phyloP scores from a whole-genome alignment of 2,888 invertebrate species.

The Neoscelio sp. region DNA sequence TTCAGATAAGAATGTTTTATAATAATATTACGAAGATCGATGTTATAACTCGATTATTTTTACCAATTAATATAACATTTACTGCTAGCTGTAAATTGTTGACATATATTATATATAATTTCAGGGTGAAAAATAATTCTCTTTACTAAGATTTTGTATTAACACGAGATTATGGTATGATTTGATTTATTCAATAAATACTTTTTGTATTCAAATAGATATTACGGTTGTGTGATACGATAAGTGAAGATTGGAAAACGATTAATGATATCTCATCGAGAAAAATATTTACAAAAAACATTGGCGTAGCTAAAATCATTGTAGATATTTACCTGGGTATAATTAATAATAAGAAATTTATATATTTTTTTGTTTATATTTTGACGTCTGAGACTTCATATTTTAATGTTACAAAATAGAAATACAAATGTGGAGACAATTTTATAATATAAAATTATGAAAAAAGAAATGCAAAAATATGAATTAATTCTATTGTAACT shows the following conservation, averaged over 20 bases:
- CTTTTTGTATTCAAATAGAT: neutral
- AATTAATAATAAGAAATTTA: too few species aligned
- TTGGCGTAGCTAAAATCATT: neutral
- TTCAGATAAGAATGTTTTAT: neutral
- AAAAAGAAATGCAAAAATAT: too few species aligned
- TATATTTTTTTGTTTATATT: too few species aligned
- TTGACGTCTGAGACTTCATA: too few species aligned
- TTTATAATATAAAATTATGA: too few species aligned
- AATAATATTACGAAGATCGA: neutral
- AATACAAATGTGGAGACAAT: too few species aligned
- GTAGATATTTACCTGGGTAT: too few species aligned
- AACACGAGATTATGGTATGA: too few species aligned
- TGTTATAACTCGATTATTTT: neutral
- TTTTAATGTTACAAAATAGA: too few species aligned
- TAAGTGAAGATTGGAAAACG: neutral
- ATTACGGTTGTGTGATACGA: neutral
- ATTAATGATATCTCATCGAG: neutral
- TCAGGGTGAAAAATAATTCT: too few species aligned
- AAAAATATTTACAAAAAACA: neutral
- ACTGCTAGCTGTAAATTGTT: neutral
- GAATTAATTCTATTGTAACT: too few species aligned
- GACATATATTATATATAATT: neutral
- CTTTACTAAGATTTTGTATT: too few species aligned
- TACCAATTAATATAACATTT: neutral
- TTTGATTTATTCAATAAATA: neutral